Evolutionary conservation across 2,797 vertebrate genomes (phyloP), one percentile per base, ranked within the genome.

Genomic region (Danio albolineatus): DNA sequence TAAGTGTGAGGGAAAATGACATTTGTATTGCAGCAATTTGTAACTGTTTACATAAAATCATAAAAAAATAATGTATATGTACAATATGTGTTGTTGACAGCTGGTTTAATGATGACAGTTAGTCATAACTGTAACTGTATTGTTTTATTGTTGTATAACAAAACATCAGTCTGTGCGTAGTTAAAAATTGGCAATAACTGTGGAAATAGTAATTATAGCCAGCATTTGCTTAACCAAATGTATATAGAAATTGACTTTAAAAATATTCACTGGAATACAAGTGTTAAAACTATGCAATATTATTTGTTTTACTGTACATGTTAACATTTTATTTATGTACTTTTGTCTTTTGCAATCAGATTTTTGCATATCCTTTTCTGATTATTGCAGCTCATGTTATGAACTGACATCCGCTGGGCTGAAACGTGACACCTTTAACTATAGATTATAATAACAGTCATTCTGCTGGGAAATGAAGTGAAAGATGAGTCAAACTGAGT

Each of bases 371-470:
- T 69, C 9, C 28, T n/a, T n/a, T 46, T 49, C 13, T 16, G 8
- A 13, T 71, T 17, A 41, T 43, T 44, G 17, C n/a, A 57, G 36
- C 21, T 46, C 16, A 56, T 4, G 12, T 57, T 8, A 76, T 57
- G 6, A 5, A 46, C 7, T 56, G 21, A 43, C 5, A 36, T 54
- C 21, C 56, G 61, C 62, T 13, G 5, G 14, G 19, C 62, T 77
- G 41, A 75, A 57, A 57, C 5, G 2, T 57, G 21, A 66, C 51
- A 7, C 51, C 16, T 48, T 66, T 57, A 44, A 57, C 43, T 56
- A 28, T 66, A 53, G 56, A 44, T 76, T 36, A 54, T 43, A 16
- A 65, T 54, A 65, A 53, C 46, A 54, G 51, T 66, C 39, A 56
- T 17, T 19, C 51, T 56, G 51, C 62, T 76, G 49, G 62, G 62